Evolutionary conservation across 2,113 vertebrate genomes (phyloP).

Genomic region (Capreolus pygargus): DNA sequence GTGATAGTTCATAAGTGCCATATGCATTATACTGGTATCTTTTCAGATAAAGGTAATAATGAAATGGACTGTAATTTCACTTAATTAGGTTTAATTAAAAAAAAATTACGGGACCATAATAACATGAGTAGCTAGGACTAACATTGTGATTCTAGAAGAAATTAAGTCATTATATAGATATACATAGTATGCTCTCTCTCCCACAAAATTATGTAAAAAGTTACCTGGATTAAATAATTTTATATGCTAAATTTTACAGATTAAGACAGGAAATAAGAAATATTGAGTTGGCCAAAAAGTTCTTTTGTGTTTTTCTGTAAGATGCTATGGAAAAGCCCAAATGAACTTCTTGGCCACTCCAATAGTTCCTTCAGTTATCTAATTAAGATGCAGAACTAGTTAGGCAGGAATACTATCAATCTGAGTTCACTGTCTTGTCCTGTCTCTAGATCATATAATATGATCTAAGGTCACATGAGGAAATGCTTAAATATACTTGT

Average conservation of each 20-base stretch:
- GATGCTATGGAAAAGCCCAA: not conserved
- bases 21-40: not conserved
- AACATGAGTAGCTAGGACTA: not conserved
- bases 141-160: not conserved
- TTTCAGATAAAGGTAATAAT: not conserved
- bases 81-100: not conserved
- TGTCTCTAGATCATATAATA: not conserved
- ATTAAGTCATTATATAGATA: not conserved
- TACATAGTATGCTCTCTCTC: not conserved
- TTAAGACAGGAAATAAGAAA: not conserved
- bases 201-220: not conserved
- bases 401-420: not conserved
- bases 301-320: not conserved
- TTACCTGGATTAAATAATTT: not conserved
- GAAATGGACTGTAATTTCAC: not conserved
- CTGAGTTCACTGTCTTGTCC: not conserved
- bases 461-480: fast-evolving
- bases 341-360: not conserved
- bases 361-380: not conserved
- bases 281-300: not conserved
- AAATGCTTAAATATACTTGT: not conserved
- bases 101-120: not conserved
- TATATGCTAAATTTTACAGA: not conserved
- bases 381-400: not conserved
- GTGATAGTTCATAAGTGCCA: not conserved